phyloP scores from a whole-genome alignment of 2,888 invertebrate genomes.

The Melanchra persicariae region DNA sequence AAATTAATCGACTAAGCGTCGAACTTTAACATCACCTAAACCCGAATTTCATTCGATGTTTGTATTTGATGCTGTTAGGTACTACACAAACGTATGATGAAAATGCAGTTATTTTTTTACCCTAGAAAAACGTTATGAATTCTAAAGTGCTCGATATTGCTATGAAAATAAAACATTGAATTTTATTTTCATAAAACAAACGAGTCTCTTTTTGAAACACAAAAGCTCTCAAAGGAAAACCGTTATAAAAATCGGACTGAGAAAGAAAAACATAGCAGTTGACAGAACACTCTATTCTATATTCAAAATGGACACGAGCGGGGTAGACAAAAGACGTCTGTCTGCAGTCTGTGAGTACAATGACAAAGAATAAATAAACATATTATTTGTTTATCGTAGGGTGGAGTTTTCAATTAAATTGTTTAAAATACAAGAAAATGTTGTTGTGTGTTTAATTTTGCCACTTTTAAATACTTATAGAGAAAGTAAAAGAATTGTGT shows the following conservation, averaged over 20 bases:
- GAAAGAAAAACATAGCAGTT: conserved; percentile 6
- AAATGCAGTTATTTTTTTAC: not conserved
- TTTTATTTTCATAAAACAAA: conserved; percentile 2
- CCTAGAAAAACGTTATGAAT: not conserved
- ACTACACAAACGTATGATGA: not conserved
- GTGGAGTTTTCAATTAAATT: conserved; percentile 9
- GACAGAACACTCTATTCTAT: conserved; percentile 18
- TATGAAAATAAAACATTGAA: no score
- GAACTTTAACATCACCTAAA: no score
- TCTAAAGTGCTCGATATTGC: not conserved
- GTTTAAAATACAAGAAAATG: not conserved
- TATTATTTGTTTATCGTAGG: not conserved
- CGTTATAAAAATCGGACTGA: not conserved
- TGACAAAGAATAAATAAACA: conserved; percentile 6
- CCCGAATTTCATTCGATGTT: not conserved
- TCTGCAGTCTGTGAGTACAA: not conserved
- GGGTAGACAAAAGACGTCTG: conserved; percentile 18
- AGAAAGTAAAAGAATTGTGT: not conserved
- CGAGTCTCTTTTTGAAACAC: conserved; percentile 8
- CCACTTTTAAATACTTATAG: not conserved
- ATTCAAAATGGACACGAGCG: conserved; percentile 35
- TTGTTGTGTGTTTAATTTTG: not conserved
- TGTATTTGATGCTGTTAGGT: not conserved
- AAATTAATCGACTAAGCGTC: no score
- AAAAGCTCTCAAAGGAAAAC: conserved; percentile 11